These are phyloP conservation scores for Willowsia nigromaculata DNA, from an alignment of 2,888 invertebrate species.

Conservation along the genomic window DNA sequence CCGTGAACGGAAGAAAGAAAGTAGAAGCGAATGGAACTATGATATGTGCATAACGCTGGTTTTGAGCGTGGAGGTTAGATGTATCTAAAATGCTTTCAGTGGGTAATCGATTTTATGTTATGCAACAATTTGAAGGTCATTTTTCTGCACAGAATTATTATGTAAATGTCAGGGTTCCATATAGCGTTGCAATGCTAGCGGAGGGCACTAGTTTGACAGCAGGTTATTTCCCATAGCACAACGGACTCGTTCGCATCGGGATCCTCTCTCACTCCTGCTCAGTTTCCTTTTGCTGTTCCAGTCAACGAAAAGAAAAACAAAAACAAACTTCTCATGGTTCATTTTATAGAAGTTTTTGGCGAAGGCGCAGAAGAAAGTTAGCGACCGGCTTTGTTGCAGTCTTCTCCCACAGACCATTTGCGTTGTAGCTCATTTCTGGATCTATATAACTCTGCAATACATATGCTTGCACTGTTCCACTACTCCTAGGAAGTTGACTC, in stretches of 20 bases:
- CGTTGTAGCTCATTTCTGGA: not conserved
- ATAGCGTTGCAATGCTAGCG: not conserved
- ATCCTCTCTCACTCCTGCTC: not conserved
- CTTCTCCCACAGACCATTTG: not conserved
- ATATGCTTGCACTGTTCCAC: not conserved
- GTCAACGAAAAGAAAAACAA: slow-evolving; percentile 27
- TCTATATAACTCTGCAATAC: not conserved
- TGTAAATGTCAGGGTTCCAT: slow-evolving; percentile 58
- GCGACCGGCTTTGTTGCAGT: slow-evolving; percentile 12
- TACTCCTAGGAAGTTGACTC: not conserved
- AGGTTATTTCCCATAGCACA: slow-evolving; percentile 10
- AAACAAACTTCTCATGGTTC: slow-evolving; percentile 5
- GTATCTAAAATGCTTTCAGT: slow-evolving; percentile 29
- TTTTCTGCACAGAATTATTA: slow-evolving; percentile 44
- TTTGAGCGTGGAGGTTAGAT: not conserved
- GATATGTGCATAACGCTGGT: not conserved
- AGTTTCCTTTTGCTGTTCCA: slow-evolving; percentile 6
- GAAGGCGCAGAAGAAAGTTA: not conserved
- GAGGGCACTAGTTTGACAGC: slow-evolving; percentile 22
- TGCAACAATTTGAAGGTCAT: slow-evolving; percentile 66
- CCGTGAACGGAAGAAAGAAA: not conserved
- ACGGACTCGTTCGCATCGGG: not conserved
- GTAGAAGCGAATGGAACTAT: not conserved
- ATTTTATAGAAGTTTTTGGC: not conserved
- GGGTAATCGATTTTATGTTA: slow-evolving; percentile 65